A percentile compares a stretch with the other conserved stretches of the same genome.
Evolutionary conservation across 2,888 invertebrate genomes (phyloP).

Genomic region (Agrochola litura): DNA sequence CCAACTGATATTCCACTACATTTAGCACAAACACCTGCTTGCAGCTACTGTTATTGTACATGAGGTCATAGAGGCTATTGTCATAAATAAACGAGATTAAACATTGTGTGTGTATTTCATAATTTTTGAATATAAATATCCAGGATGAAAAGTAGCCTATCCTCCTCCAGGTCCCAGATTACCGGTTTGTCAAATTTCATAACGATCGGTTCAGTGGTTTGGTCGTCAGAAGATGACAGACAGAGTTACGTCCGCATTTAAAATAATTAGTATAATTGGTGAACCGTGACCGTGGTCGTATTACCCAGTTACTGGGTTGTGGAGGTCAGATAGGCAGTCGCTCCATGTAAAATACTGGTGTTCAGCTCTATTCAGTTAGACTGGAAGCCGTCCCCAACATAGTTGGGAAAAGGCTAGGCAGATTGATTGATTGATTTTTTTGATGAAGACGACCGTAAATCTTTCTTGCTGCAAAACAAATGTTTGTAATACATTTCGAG

Average conservation of each 20-base stretch:
- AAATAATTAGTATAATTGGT: background rate
- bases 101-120: background rate
- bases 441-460: background rate
- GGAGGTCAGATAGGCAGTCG: no score
- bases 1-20: conserved; percentile 17
- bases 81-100: background rate
- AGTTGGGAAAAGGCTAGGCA: no score
- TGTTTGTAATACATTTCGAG: background rate
- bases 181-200: background rate
- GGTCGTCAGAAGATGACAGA: background rate
- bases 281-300: background rate
- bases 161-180: background rate
- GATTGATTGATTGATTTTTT: no score
- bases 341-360: no score
- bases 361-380: no score
- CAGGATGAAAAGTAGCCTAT: background rate
- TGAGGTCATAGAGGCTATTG: conserved; percentile 5
- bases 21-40: conserved; percentile 41
- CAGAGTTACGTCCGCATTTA: background rate
- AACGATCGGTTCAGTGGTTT: background rate
- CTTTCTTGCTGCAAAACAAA: background rate
- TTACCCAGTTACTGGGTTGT: no score
- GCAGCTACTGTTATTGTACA: background rate
- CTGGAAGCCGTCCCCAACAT: no score
- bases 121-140: background rate